Evolutionary conservation across 2,888 invertebrate genomes (phyloP), one percentile per base, ranked within the genome.

Genomic region (Gnatocerus cornutus): DNA sequence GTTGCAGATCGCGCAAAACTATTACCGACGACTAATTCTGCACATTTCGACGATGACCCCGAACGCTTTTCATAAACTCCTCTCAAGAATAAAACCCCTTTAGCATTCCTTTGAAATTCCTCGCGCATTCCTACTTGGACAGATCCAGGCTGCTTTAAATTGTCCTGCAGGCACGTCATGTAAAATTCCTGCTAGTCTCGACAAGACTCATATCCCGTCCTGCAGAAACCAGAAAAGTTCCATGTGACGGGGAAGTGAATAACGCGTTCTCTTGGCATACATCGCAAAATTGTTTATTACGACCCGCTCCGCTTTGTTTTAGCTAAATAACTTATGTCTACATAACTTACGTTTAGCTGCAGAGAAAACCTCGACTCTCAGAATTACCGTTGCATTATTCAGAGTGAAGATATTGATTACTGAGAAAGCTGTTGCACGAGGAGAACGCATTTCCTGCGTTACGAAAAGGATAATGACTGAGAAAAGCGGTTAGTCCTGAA

Each of bases 111-210:
- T 70, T 53, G 71, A 68, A 73, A 78, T 79, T 78, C 78, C 73
- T 65, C 62, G 68, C 62, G 75, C 75, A 74, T 77, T 75, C 75
- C 76, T 14, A 43, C 58, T 70, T 58, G 73, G 76, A 72, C 75
- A 74, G 67, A 70, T 63, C 72, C 75, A 66, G 73, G 70, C 75
- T 74, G 76, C 76, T 71, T 76, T 76, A 76, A 77, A 77, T 75
- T 75, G 77, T 78, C 77, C 75, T 74, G 68, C 72, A 75, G 74
- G 73, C 75, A 75, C 69, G 75, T 76, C 76, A 76, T 78, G 76
- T 74, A 74, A 75, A 79, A 78, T 79, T 79, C 77, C 58, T 27
- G 50, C 68, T 56, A 62, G 53, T 61, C 70, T 62, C 70, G 70
- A 66, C 70, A 67, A 70, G 67, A 70, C 70, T 70, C 70, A 66